A percentile compares a stretch with the other conserved stretches of the same genome.
Conservation (phyloP, 2,888 invertebrate genomes). For the Anthophora plumipes region DNA sequence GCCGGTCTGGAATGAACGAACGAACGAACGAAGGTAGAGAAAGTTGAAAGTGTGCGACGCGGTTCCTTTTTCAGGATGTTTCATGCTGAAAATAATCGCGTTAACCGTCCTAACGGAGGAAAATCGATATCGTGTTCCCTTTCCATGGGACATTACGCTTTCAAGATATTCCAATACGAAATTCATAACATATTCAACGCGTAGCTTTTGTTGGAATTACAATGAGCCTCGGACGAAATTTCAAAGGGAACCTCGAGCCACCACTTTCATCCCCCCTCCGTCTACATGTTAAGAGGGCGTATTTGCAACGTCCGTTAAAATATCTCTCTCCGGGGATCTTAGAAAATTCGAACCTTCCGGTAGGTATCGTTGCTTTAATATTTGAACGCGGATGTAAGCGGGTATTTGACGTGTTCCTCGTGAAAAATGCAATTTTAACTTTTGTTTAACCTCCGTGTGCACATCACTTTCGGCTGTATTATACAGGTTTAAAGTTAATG, state of each 20-base stretch:
- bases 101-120: background rate
- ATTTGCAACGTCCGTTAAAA: conserved; percentile 16
- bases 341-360: background rate
- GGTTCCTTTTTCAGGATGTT: background rate
- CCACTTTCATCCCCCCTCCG: background rate
- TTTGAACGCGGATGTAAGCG: background rate
- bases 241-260: conserved; percentile 13
- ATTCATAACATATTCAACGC: conserved; percentile 39
- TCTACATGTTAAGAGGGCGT: background rate
- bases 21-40: too few relatives aligned
- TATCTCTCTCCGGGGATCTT: background rate
- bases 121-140: conserved; percentile 27
- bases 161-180: conserved; percentile 44
- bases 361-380: conserved; percentile 1
- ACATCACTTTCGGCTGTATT: background rate
- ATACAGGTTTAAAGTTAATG: background rate
- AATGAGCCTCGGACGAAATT: conserved; percentile 29
- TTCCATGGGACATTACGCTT: conserved; percentile 34
- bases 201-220: conserved; percentile 22
- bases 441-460: background rate
- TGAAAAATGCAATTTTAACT: conserved; percentile 23
- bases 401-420: background rate
- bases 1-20: too few relatives aligned
- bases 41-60: too few relatives aligned
- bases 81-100: conserved; percentile 8